Evolutionary conservation across 2,797 vertebrate species (phyloP).

Genomic region (Acipenser transmontanus): DNA sequence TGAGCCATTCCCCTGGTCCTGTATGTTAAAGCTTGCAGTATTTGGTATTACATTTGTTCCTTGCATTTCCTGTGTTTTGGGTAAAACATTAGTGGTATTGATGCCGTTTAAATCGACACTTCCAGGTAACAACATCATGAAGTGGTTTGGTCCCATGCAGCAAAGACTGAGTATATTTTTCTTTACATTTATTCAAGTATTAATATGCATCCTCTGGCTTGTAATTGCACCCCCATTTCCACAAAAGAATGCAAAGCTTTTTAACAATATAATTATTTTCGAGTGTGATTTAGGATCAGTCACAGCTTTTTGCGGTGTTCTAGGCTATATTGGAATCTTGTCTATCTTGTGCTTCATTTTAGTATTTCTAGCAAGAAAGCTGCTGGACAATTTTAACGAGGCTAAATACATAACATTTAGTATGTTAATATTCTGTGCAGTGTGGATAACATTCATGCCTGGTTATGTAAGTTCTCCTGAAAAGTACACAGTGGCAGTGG

Average conservation of each 20-base stretch:
- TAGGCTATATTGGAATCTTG: constrained; percentile 58
- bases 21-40: constrained; percentile 59
- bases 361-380: constrained; percentile 56
- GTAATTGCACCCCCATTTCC: constrained; percentile 47
- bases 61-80: constrained; percentile 61
- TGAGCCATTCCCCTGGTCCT: constrained; percentile 59
- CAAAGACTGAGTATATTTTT: constrained; percentile 55
- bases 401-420: constrained; percentile 66
- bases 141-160: constrained; percentile 56
- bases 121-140: constrained; percentile 60
- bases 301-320: constrained; percentile 57
- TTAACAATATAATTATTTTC: constrained; percentile 54
- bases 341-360: constrained; percentile 55
- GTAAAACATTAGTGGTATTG: constrained; percentile 61
- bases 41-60: constrained; percentile 65
- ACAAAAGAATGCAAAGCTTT: constrained; percentile 45
- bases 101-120: constrained; percentile 57
- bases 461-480: constrained; percentile 62
- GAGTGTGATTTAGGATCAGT: constrained; percentile 62
- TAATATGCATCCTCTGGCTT: constrained; percentile 55
- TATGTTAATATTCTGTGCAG: constrained; percentile 63
- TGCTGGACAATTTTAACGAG: constrained; percentile 61
- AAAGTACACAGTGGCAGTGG: constrained; percentile 57
- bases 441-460: constrained; percentile 67
- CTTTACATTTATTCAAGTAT: constrained; percentile 52